phyloP scores from a whole-genome alignment of 2,888 invertebrate species.

The Chydorus sphaericus region DNA sequence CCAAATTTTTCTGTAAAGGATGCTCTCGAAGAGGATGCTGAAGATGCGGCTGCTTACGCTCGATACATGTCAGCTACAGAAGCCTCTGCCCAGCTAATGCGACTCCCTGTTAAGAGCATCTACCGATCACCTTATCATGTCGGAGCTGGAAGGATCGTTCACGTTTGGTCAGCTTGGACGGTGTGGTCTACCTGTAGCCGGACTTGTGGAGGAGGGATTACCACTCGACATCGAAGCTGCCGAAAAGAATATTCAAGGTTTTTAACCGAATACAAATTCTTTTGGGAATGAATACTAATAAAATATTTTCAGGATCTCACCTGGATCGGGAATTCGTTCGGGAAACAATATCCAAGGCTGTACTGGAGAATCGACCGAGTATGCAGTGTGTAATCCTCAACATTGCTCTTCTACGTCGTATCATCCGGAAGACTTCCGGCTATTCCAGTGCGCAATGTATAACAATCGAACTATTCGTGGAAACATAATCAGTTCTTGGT shows the following conservation, averaged over 20 bases:
- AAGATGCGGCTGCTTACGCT: constrained; percentile 13
- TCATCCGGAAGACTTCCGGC: constrained; percentile 12
- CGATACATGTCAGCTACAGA: constrained; percentile 14
- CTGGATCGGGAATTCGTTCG: constrained; percentile 14
- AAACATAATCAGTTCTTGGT: constrained; percentile 16
- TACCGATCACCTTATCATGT: constrained; percentile 3
- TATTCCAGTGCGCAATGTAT: constrained; percentile 18
- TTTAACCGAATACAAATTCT: not conserved
- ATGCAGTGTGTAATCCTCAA: constrained; percentile 11
- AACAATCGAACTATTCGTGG: constrained; percentile 18
- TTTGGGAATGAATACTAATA: not conserved
- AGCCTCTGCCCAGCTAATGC: constrained; percentile 13
- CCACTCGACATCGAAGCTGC: constrained; percentile 15
- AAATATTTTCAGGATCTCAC: constrained; percentile 10
- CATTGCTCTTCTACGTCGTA: constrained; percentile 6
- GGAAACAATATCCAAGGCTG: constrained; percentile 13
- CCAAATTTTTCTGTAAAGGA: not conserved
- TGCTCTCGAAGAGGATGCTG: constrained; percentile 12
- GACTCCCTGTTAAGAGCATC: not conserved
- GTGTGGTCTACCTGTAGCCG: constrained; percentile 17
- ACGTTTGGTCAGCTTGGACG: constrained; percentile 18
- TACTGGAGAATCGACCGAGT: constrained; percentile 13
- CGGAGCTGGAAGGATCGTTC: constrained; percentile 3
- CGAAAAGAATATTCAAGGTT: constrained; percentile 15
- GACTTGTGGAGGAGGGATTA: constrained; percentile 16